Evolutionary conservation across 2,888 invertebrate species (phyloP), one percentile per base, ranked within the genome.

Genomic region (Ashinkailepas kermadecensis): DNA sequence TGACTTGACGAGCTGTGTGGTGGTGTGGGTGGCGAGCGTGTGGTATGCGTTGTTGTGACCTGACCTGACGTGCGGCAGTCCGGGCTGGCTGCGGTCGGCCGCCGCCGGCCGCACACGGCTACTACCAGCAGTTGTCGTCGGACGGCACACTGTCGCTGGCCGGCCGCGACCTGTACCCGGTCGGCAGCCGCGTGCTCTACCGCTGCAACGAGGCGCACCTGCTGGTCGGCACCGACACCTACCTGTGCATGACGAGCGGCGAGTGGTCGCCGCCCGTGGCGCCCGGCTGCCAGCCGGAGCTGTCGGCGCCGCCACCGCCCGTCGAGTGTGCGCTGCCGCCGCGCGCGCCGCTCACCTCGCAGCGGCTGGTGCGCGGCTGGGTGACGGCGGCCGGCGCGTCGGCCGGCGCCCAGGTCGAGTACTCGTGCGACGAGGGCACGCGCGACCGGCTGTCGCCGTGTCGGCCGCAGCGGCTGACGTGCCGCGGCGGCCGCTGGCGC

Each of bases 371-470:
- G 21, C 82, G 82, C 21, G 84, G 84, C 0, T 62, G 82, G 70
- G 80, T 84, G 67, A 82, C 83, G 7, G 81, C 80, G 18, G 80
- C 58, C 39, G 83, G 83, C 18, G 84, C 83, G 18, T 65, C 84
- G 11, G 83, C 81, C 80, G 84, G 84, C 7, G 83, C 84, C 8
- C 81, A 82, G 23, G 81, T 84, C 12, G 83, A 82, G 39, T 84
- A 84, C 80, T 62, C 82, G 15, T 84, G 84, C 62, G 70, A 65
- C 18, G 79, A 82, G 39, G 83, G 82, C 56, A 83, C 82, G 70
- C 62, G 84, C 54, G 82, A 84, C 81, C 67, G 79, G 12, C 78
- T 82, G 64, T 82, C 83, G n/a, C 84, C 84, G 21, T 84, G 84
- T 58, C 62, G 82, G 67, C 82, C 84, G 3, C 82, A 83, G 39